Base-by-base conservation (phyloP, 2,113 vertebrate genomes). In the Protomyctophum bolini region DNA sequence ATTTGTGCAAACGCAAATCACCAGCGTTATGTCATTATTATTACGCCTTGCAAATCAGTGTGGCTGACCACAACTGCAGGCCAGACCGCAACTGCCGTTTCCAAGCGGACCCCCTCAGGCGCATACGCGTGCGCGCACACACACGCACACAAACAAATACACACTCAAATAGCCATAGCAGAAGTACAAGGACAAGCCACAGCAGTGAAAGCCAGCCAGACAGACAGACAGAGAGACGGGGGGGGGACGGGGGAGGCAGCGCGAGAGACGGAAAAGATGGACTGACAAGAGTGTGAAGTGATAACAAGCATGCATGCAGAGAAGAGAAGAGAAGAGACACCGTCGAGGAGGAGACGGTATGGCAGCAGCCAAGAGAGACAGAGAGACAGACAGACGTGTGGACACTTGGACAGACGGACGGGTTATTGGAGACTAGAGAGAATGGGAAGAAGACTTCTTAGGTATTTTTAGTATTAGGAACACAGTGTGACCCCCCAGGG, bases 381-480 rank as follows among this genome's bases (percentile, higher is more conserved):
- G 28, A 15, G 60, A 75, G 56, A 21, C 58, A 73, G 0, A 11
- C 11, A 11, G 8, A 55, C n/a, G n/a, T n/a, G n/a, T n/a, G n/a
- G n/a, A n/a, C n/a, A n/a, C n/a, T n/a, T 6, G 12, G 54, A 56
- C 6, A 12, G 54, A 55, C 11, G 10, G 52, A 12, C 29, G 55
- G 62, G 21, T 21, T 21, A 21, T 63, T 6, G 29, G 7, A 60
- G 81, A 69, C 61, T n/a, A n/a, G n/a, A 60, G 51, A 41, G 33
- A 50, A 64, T 45, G 64, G 58, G 63, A 77, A 73, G 47, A 70
- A 65, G 21, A 61, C 58, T 58, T 46, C n/a, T n/a, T 76, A 88
- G 68, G 72, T 87, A 87, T 90, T 88, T 86, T 85, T 75, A 88
- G 82, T 81, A 73, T 8, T 3, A 81, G 66, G 87, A 91, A 89